Percentiles rank a stretch among this genome's conserved stretches.
Evolutionary conservation across 1,140 invertebrate species (phyloP).

Genomic region (Eriocheir sinensis): DNA sequence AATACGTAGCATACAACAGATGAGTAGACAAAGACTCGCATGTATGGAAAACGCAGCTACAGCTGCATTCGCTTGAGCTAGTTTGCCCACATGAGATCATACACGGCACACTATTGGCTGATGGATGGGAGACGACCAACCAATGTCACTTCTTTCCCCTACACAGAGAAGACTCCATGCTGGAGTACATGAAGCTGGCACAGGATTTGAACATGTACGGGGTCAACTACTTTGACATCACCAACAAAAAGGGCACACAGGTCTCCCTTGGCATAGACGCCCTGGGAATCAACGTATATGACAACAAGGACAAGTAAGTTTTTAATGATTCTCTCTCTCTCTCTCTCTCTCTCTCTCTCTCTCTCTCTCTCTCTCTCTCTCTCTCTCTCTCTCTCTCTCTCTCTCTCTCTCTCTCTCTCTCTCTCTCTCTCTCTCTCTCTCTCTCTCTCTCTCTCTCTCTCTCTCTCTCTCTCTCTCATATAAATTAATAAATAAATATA

Average conservation of each 20-base stretch:
- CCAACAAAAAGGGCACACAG: slow-evolving; percentile 98
- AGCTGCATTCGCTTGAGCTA: no score
- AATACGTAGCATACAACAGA: no score
- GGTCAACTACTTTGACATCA: slow-evolving; percentile 98
- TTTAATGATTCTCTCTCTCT: not conserved
- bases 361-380: not conserved
- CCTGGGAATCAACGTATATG: slow-evolving; percentile 98
- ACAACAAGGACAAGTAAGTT: slow-evolving; percentile 94
- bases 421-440: not conserved
- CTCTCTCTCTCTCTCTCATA: not conserved
- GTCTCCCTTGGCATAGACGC: slow-evolving; percentile 98
- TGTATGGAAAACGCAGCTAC: no score
- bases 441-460: not conserved
- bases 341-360: not conserved
- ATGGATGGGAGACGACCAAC: no score
- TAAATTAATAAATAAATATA: not conserved
- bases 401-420: not conserved
- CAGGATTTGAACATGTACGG: slow-evolving; percentile 99
- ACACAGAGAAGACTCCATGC: slow-evolving; percentile 97
- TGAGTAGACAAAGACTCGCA: no score
- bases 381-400: slow-evolving; percentile 32
- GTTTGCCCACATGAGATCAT: no score
- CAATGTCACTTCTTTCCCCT: not conserved
- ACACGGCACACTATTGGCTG: no score
- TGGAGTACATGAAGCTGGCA: slow-evolving; percentile 99